Evolutionary conservation across 2,113 vertebrate species (phyloP).

Genomic region (Amia ocellicauda): DNA sequence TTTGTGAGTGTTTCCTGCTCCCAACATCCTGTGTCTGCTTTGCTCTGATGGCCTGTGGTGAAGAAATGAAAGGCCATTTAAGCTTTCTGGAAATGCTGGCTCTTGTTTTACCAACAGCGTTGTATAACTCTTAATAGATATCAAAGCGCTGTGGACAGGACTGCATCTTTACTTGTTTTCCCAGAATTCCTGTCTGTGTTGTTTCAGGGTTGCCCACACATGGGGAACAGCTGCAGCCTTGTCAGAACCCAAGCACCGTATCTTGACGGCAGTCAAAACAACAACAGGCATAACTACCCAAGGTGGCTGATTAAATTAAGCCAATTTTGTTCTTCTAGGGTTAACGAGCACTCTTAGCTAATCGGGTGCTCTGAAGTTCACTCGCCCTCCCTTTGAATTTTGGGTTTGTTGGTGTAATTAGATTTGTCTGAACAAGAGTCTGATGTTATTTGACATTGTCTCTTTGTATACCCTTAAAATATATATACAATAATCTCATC

Average conservation of each 20-base stretch:
- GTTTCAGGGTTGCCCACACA: conserved; percentile 14
- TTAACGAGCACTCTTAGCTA: no score
- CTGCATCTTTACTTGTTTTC: conserved; percentile 27
- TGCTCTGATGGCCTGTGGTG: conserved; percentile 16
- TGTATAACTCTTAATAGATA: conserved; percentile 31
- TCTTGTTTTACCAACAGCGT: conserved; percentile 4
- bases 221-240: conserved; percentile 15
- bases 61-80: conserved; percentile 29
- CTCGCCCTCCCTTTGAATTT: no score
- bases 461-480: no score
- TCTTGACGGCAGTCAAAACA: neutral
- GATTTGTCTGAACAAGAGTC: no score
- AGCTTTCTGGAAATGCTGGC: conserved; percentile 16
- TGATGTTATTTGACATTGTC: no score
- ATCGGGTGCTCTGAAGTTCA: no score
- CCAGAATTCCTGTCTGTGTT: conserved; percentile 11
- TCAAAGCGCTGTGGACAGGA: conserved; percentile 30
- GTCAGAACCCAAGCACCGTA: neutral
- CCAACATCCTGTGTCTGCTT: conserved; percentile 31
- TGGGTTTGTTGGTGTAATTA: no score
- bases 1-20: conserved; percentile 26
- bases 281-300: neutral
- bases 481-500: no score
- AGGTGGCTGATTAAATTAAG: neutral
- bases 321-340: no score